Evolutionary conservation across 2,797 vertebrate genomes (phyloP).

Genomic region (Champsocephalus gunnari): DNA sequence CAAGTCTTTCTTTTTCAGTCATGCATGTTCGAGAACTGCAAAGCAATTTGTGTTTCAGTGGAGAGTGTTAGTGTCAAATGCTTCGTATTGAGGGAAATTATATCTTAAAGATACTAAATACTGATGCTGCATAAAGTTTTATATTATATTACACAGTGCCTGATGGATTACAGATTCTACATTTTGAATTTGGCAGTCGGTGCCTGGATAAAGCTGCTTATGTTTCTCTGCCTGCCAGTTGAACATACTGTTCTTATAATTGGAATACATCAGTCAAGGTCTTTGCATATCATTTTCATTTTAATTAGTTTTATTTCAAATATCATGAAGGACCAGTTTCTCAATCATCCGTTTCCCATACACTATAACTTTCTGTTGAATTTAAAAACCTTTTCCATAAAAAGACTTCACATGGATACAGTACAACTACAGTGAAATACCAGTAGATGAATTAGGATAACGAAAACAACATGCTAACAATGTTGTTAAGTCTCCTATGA

Average conservation of each 20-base stretch:
- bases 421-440: neutral
- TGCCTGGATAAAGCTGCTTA: slow-evolving; percentile 42
- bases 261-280: slow-evolving; percentile 50
- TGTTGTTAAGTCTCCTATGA: slow-evolving; percentile 20
- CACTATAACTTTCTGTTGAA: neutral
- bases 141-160: slow-evolving; percentile 1
- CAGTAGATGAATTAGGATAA: neutral
- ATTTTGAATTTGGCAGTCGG: slow-evolving; percentile 22
- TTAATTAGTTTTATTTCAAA: slow-evolving; percentile 34
- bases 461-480: neutral
- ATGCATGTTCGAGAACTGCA: neutral
- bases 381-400: neutral
- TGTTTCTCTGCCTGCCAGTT: slow-evolving; percentile 28
- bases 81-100: neutral
- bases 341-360: neutral
- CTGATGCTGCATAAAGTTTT: slow-evolving; percentile 1
- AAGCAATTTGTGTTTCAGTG: neutral
- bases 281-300: slow-evolving; percentile 63
- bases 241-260: slow-evolving; percentile 35
- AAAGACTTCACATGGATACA: neutral
- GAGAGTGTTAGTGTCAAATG: neutral
- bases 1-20: too few relatives aligned
- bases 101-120: neutral
- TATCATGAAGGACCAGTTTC: slow-evolving; percentile 16
- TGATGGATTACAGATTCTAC: slow-evolving; percentile 17